Percentiles rank a stretch among this genome's conserved stretches.
These are phyloP conservation scores for Hipparchia sbordonii DNA, from an alignment of 2,888 invertebrate species.

Conservation along the genomic window DNA sequence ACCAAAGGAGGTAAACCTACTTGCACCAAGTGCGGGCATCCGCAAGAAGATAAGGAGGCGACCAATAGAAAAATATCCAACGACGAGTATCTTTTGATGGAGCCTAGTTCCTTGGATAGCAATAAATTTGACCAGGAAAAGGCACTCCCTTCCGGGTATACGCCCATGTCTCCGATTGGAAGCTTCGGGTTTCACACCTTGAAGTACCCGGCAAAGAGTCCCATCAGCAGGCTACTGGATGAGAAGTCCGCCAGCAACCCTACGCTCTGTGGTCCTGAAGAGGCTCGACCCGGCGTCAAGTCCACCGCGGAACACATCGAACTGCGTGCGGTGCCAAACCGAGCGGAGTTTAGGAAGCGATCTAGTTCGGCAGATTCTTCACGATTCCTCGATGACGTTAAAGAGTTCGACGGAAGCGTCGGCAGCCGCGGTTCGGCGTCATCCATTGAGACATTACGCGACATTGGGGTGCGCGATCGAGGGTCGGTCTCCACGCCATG, in stretches of 20 bases:
- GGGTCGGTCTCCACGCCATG: constrained; percentile 61
- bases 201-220: constrained; percentile 62
- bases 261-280: constrained; percentile 77
- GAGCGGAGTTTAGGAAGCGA: constrained; percentile 75
- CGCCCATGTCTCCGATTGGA: constrained; percentile 89
- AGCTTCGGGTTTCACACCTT: constrained; percentile 69
- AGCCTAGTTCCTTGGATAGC: constrained; percentile 75
- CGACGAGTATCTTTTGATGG: constrained; percentile 88
- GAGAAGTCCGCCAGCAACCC: constrained; percentile 88
- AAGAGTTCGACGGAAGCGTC: constrained; percentile 80
- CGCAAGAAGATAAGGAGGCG: constrained; percentile 46
- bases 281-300: constrained; percentile 30
- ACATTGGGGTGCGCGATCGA: constrained; percentile 54
- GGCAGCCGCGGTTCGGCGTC: constrained; percentile 70
- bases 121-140: constrained; percentile 52
- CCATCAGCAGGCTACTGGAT: constrained; percentile 62
- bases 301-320: constrained; percentile 36
- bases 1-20: constrained; percentile 42
- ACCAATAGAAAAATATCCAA: constrained; percentile 38
- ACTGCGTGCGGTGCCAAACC: constrained; percentile 40
- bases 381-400: constrained; percentile 84
- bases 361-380: constrained; percentile 90
- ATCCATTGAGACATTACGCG: constrained; percentile 76
- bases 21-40: constrained; percentile 86
- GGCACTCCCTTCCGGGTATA: constrained; percentile 79